phyloP scores from a whole-genome alignment of 2,797 vertebrate species.

The Pteropus rufus region DNA sequence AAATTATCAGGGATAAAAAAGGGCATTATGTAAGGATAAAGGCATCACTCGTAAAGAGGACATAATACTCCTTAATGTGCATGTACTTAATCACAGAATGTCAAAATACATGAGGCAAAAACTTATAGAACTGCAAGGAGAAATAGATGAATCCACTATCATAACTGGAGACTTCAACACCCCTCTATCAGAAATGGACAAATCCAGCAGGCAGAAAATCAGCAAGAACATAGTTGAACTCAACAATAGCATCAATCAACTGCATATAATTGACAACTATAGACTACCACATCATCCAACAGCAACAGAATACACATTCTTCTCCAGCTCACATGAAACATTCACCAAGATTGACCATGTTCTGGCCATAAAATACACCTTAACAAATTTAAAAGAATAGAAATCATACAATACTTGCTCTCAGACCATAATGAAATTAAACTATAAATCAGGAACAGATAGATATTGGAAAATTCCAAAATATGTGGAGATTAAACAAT shows the following conservation, averaged over 20 bases:
- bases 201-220: not conserved
- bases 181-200: not conserved
- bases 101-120: not conserved
- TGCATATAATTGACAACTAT: not conserved
- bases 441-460: not conserved
- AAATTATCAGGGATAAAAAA: not conserved
- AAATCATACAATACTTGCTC: not conserved
- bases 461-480: not conserved
- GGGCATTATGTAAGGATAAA: not conserved
- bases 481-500: not conserved
- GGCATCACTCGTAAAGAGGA: not conserved
- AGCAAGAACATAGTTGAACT: not conserved
- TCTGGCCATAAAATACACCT: not conserved
- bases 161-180: not conserved
- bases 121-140: not conserved
- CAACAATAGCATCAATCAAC: not conserved
- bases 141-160: not conserved
- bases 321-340: not conserved
- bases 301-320: not conserved
- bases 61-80: not conserved
- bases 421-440: not conserved
- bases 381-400: not conserved
- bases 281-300: not conserved
- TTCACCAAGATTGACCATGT: not conserved
- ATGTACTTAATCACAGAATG: not conserved